Evolutionary conservation across 2,888 invertebrate species (phyloP).

Genomic region (Sisyra nigra): DNA sequence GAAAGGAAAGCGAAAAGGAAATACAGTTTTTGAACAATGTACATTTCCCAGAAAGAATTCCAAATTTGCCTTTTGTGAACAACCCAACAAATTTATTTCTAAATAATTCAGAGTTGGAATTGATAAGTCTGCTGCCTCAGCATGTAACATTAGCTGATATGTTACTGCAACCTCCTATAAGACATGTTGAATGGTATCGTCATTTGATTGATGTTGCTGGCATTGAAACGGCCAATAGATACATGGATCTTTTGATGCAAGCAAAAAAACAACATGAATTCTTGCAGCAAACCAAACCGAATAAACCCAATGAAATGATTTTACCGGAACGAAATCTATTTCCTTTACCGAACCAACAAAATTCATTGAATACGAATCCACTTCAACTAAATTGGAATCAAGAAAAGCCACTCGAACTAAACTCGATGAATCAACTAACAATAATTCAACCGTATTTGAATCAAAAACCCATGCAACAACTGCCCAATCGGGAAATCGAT

Average conservation of each 20-base stretch:
- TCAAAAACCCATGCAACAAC: background rate
- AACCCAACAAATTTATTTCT: conserved; percentile 12
- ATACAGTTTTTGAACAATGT: conserved; percentile 41
- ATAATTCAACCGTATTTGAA: background rate
- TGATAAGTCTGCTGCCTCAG: conserved; percentile 30
- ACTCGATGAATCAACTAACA: background rate
- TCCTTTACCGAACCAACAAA: conserved; percentile 13
- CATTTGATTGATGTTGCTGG: conserved; percentile 36
- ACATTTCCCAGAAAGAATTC: conserved; percentile 30
- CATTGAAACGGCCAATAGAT: conserved; percentile 37
- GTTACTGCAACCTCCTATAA: conserved; percentile 33
- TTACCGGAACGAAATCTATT: conserved; percentile 17
- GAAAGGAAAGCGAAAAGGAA: conserved; percentile 25
- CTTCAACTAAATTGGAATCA: background rate
- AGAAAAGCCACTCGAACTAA: background rate
- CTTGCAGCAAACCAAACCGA: conserved; percentile 10
- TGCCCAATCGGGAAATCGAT: background rate
- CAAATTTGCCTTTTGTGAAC: conserved; percentile 14
- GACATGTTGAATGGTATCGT: conserved; percentile 37
- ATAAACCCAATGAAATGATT: conserved; percentile 16
- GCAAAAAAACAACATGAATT: conserved; percentile 18
- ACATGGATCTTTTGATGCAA: conserved; percentile 24
- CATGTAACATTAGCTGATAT: conserved; percentile 39
- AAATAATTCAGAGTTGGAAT: conserved; percentile 13
- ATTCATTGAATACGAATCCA: conserved; percentile 11